phyloP scores from a whole-genome alignment of 2,888 invertebrate species.

The Syrista parreyssii region DNA sequence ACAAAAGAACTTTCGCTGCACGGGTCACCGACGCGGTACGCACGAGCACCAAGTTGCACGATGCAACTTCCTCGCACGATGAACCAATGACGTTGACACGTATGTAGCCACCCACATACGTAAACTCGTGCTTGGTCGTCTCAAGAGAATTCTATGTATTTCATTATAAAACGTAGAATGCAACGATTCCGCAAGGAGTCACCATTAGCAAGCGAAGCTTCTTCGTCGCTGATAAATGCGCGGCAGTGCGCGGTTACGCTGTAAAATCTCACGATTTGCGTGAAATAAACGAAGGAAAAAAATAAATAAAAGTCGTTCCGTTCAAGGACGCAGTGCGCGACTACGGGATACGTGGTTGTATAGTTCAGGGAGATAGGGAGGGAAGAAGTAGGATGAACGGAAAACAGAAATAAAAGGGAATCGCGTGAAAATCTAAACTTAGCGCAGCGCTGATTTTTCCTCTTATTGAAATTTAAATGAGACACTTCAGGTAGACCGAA shows the following conservation, averaged over 20 bases:
- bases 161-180: background rate
- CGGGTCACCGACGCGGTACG: conserved; percentile 46
- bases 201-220: background rate
- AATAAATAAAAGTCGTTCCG: background rate
- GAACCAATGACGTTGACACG: background rate
- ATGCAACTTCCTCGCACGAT: background rate
- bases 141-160: background rate
- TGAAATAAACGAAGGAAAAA: background rate
- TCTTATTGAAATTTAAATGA: background rate
- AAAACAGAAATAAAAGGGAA: background rate
- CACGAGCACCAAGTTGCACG: background rate
- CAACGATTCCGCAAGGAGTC: background rate
- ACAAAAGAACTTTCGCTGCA: conserved; percentile 60
- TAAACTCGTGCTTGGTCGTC: background rate
- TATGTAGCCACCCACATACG: background rate
- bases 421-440: background rate
- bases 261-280: background rate
- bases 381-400: background rate
- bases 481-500: background rate
- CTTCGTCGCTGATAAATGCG: background rate
- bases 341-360: background rate
- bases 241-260: background rate
- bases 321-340: background rate
- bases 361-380: background rate
- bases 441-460: background rate